Percentiles rank a stretch among this genome's conserved stretches.
Conservation (phyloP, 37 sponge, comb jelly and placozoan genomes). For the Chondrilla cf. caribensis region DNA sequence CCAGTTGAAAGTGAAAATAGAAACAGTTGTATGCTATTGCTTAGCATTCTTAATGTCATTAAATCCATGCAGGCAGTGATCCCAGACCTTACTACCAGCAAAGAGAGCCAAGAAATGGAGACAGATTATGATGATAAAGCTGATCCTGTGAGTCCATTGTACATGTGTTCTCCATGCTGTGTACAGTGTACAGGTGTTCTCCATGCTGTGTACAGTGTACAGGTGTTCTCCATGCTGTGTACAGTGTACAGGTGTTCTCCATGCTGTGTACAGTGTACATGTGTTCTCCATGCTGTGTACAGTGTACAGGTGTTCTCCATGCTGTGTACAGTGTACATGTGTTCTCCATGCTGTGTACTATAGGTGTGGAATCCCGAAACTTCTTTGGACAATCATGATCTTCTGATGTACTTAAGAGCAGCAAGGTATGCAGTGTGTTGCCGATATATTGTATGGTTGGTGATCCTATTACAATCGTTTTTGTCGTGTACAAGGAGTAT, state of each 20-base stretch:
- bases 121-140: background rate
- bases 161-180: background rate
- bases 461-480: too few relatives aligned
- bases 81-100: background rate
- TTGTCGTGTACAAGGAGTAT: constrained; percentile 45
- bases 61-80: constrained; percentile 8
- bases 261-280: background rate
- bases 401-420: constrained; percentile 64
- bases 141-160: background rate
- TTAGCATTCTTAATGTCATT: too few relatives aligned
- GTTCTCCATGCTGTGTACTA: background rate
- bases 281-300: background rate
- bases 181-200: too few relatives aligned
- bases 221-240: background rate
- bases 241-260: too few relatives aligned
- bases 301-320: too few relatives aligned
- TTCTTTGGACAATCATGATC: constrained; percentile 33
- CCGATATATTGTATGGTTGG: too few relatives aligned
- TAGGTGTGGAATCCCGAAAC: constrained; percentile 60
- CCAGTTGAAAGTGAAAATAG: too few relatives aligned
- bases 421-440: constrained; percentile 48
- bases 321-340: background rate
- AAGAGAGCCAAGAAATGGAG: background rate
- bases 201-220: background rate
- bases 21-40: too few relatives aligned